Evolutionary conservation across 1,140 invertebrate species (phyloP).

Genomic region (Protaetia brevitarsis): DNA sequence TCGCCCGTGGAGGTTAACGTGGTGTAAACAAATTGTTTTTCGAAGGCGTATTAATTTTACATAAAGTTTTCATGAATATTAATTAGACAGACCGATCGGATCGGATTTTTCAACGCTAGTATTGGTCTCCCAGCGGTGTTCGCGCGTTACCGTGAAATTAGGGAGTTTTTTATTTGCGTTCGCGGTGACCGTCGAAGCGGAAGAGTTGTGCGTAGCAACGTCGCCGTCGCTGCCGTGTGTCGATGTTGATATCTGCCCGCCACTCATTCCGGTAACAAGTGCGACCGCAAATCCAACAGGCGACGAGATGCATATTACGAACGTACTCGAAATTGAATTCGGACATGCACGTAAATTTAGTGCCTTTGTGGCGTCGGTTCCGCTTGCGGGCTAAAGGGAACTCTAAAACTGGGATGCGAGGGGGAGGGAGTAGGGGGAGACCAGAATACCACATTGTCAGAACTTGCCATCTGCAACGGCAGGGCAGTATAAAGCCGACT

Average conservation of each 20-base stretch:
- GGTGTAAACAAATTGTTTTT: too few species aligned
- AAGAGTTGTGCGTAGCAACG: not conserved
- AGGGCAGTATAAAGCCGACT: not conserved
- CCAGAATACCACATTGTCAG: not conserved
- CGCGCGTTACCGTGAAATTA: too few species aligned
- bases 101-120: too few species aligned
- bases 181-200: not conserved
- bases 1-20: too few species aligned
- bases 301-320: slow-evolving; percentile 25
- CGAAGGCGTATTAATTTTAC: too few species aligned
- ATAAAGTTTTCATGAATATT: too few species aligned
- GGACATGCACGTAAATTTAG: slow-evolving; percentile 22
- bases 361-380: slow-evolving; percentile 2
- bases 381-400: slow-evolving; percentile 7
- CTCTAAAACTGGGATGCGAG: slow-evolving; percentile 19
- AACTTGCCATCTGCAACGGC: slow-evolving; percentile 25
- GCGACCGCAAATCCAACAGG: not conserved
- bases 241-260: not conserved
- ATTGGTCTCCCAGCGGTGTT: too few species aligned
- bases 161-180: too few species aligned
- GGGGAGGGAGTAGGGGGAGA: too few species aligned
- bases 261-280: slow-evolving; percentile 3
- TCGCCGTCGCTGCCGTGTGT: not conserved
- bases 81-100: too few species aligned
- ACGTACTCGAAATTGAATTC: slow-evolving; percentile 26